Percentiles rank a stretch among this genome's conserved stretches.
Conservation (phyloP, 2,888 invertebrate genomes). For the Seladonia tumulorum region DNA sequence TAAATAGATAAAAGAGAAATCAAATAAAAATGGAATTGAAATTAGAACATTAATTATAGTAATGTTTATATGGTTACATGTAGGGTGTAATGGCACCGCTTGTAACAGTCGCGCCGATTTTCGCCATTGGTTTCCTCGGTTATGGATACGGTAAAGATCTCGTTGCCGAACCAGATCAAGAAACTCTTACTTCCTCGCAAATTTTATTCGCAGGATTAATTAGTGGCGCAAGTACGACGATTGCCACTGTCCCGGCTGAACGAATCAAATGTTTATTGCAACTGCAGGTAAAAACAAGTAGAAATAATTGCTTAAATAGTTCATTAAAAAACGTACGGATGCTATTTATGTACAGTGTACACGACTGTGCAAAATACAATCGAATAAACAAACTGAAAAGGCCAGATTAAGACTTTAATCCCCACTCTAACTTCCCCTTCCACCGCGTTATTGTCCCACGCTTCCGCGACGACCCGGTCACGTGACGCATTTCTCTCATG, state of each 20-base stretch:
- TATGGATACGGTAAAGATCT: slow-evolving; percentile 5
- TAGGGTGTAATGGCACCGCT: slow-evolving; percentile 2
- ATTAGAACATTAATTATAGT: background rate
- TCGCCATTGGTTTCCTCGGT: background rate
- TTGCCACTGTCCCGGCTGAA: background rate
- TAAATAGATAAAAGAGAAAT: background rate
- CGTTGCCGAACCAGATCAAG: slow-evolving; percentile 4
- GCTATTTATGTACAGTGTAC: too few relatives aligned
- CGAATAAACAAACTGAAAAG: background rate
- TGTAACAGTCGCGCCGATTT: background rate
- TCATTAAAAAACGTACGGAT: background rate
- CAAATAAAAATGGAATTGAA: background rate
- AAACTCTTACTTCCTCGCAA: background rate
- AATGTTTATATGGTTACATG: background rate
- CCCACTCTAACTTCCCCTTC: too few relatives aligned
- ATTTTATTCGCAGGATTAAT: slow-evolving; percentile 1
- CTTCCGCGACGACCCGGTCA: too few relatives aligned
- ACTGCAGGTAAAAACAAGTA: background rate
- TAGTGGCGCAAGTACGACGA: background rate
- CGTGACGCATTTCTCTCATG: too few relatives aligned
- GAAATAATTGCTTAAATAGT: background rate
- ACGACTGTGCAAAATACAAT: background rate
- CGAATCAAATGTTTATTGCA: slow-evolving; percentile 18
- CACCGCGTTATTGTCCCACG: too few relatives aligned
- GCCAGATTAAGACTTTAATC: too few relatives aligned